A percentile compares a stretch with the other conserved stretches of the same genome.
Evolutionary conservation across 2,113 vertebrate species (phyloP).

Genomic region (Chionodraco myersi): DNA sequence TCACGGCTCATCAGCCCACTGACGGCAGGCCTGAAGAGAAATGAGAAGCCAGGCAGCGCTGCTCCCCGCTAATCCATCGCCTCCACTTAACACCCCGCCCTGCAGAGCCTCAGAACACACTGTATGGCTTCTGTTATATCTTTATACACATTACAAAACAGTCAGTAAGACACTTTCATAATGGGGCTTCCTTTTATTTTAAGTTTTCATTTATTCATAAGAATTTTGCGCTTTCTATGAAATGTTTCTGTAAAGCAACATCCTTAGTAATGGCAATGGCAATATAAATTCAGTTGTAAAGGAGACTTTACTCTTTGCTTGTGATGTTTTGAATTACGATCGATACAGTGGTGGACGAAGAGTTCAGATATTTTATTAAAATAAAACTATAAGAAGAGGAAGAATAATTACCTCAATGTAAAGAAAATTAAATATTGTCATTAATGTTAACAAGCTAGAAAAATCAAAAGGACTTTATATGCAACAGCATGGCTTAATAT

Average conservation of each 20-base stretch:
- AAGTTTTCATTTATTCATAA: conserved; percentile 7
- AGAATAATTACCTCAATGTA: too few species aligned
- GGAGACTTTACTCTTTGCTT: neutral
- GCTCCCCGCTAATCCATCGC: conserved; percentile 85
- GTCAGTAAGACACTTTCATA: conserved; percentile 15
- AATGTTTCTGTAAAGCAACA: neutral
- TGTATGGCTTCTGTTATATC: conserved; percentile 61
- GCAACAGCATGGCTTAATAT: neutral
- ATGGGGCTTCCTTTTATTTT: conserved; percentile 5
- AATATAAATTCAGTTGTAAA: neutral
- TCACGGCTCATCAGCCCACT: conserved; percentile 86
- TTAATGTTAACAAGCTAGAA: neutral
- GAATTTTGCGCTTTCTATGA: neutral
- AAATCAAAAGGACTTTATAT: neutral
- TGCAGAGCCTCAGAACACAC: conserved; percentile 62
- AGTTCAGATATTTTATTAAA: neutral
- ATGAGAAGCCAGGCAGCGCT: conserved; percentile 73
- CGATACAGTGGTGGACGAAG: neutral
- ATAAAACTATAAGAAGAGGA: neutral
- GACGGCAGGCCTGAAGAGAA: conserved; percentile 81
- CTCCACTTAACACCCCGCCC: conserved; percentile 79
- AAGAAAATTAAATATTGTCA: neutral
- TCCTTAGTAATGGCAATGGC: neutral
- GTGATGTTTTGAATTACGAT: neutral
- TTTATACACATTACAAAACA: conserved; percentile 44